phyloP scores from a whole-genome alignment of 2,113 vertebrate species.

The Protobothrops flavoviridis region DNA sequence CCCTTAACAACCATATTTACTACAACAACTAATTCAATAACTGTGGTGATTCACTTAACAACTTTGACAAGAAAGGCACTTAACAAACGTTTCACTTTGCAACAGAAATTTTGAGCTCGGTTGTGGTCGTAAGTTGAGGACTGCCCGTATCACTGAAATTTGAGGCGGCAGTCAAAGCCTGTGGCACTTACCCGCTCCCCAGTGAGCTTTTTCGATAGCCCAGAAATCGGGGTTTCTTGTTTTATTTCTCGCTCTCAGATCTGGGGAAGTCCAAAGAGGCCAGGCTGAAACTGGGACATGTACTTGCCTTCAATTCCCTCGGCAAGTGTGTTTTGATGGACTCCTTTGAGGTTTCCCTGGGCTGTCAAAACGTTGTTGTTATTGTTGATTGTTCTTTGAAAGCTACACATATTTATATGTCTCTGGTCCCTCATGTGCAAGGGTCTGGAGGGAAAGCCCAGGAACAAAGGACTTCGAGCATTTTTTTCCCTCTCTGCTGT shows the following conservation, averaged over 20 bases:
- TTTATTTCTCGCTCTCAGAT: not conserved
- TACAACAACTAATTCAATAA: too few species aligned
- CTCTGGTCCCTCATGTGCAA: not conserved
- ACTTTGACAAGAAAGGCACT: too few species aligned
- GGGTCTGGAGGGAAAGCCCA: not conserved
- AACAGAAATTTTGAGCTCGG: too few species aligned
- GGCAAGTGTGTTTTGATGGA: not conserved
- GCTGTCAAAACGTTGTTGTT: not conserved
- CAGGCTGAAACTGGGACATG: not conserved
- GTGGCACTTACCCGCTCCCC: not conserved
- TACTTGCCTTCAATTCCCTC: not conserved
- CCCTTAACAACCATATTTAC: too few species aligned
- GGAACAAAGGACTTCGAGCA: not conserved
- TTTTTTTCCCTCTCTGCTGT: not conserved
- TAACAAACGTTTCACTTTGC: too few species aligned
- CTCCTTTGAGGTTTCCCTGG: not conserved
- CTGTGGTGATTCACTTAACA: too few species aligned
- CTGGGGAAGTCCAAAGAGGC: not conserved
- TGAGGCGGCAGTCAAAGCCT: conserved; percentile 13
- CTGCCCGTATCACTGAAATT: conserved; percentile 25
- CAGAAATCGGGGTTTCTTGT: not conserved
- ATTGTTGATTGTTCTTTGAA: not conserved
- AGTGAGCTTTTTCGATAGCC: not conserved
- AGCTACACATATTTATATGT: not conserved
- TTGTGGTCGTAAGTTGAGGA: too few species aligned